A percentile compares a stretch with the other conserved stretches of the same genome.
Conservation (phyloP, 2,888 invertebrate genomes). For the Agrilus mali region DNA sequence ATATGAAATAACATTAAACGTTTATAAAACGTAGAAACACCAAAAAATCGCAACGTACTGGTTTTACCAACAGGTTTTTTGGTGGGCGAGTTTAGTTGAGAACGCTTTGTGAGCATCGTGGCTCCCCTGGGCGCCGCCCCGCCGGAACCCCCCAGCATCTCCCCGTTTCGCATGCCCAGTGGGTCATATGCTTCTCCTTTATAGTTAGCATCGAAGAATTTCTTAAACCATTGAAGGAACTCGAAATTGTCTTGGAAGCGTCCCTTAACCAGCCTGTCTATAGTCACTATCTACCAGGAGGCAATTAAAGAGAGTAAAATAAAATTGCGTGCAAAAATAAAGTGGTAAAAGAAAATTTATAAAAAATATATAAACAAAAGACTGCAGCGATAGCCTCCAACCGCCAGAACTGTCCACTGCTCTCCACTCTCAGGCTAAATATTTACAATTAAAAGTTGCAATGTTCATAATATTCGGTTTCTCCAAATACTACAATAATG, state of each 20-base stretch:
- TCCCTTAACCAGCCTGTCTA: slow-evolving; percentile 92
- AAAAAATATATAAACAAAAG: slow-evolving; percentile 2
- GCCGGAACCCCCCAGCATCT: slow-evolving; percentile 70
- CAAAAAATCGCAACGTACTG: slow-evolving; percentile 26
- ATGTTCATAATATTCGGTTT: too few species aligned
- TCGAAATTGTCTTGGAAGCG: slow-evolving; percentile 99
- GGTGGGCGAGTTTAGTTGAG: slow-evolving; percentile 27
- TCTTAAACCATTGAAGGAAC: slow-evolving; percentile 99
- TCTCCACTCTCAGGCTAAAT: too few species aligned
- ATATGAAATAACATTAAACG: background rate
- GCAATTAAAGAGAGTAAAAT: slow-evolving; percentile 19
- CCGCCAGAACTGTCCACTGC: too few species aligned
- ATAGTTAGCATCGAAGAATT: slow-evolving; percentile 99
- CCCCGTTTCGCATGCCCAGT: slow-evolving; percentile 71
- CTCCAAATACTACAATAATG: too few species aligned
- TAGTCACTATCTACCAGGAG: slow-evolving; percentile 69
- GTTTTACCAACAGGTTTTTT: slow-evolving; percentile 48
- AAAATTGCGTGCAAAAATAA: background rate
- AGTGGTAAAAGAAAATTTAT: slow-evolving; percentile 7
- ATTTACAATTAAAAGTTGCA: too few species aligned
- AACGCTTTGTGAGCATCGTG: slow-evolving; percentile 33
- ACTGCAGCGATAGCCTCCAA: background rate
- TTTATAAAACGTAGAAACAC: slow-evolving; percentile 3
- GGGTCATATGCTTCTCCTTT: slow-evolving; percentile 91
- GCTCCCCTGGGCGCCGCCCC: slow-evolving; percentile 42